phyloP scores from a whole-genome alignment of 2,888 invertebrate genomes.

The Lumbricus terrestris region DNA sequence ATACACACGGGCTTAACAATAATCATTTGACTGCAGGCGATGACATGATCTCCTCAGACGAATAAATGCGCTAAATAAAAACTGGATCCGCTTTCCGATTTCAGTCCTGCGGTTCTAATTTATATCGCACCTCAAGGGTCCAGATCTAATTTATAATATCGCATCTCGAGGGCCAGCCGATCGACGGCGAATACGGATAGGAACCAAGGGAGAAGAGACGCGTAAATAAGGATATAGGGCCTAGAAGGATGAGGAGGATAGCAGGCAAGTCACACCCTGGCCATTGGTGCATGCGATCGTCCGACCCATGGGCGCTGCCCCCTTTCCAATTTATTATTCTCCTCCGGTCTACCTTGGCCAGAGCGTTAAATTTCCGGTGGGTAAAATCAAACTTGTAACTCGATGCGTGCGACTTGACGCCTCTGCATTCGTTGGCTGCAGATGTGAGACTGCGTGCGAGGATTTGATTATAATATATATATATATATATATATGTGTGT shows the following conservation, averaged over 20 bases:
- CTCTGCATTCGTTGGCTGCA: not conserved
- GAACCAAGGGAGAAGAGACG: not conserved
- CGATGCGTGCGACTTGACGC: not conserved
- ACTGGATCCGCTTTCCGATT: not conserved
- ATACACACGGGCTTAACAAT: not conserved
- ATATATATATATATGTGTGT: no score
- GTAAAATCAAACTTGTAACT: not conserved
- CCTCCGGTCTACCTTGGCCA: not conserved
- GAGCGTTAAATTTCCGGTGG: not conserved
- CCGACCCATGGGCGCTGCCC: constrained; percentile 3
- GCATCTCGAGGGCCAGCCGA: not conserved
- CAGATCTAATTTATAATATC: not conserved
- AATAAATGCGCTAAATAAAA: not conserved
- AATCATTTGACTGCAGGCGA: constrained; percentile 3
- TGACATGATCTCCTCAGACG: not conserved
- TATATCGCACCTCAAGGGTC: not conserved
- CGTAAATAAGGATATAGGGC: not conserved
- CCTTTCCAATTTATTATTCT: not conserved
- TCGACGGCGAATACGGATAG: not conserved
- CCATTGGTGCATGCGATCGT: not conserved
- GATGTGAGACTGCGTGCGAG: not conserved
- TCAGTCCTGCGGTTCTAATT: not conserved
- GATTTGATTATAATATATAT: no score
- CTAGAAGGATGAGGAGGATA: not conserved
- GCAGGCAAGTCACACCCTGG: constrained; percentile 3